Percentiles rank a stretch among this genome's conserved stretches.
Evolutionary conservation across 1,140 invertebrate species (phyloP).

Genomic region (Pseudomyrmex sp.): DNA sequence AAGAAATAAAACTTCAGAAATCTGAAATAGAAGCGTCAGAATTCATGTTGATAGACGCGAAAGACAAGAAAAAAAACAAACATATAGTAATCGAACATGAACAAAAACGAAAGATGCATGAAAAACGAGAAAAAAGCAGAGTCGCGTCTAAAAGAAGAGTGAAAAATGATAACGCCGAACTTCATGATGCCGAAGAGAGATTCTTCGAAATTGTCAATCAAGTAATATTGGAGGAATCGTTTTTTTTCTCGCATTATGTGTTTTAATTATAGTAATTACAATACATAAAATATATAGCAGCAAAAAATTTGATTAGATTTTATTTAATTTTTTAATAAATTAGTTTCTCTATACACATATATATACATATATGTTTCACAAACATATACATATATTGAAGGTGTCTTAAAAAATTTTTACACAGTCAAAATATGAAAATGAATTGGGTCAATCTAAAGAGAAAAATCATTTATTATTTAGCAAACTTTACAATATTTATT

Average conservation of each 20-base stretch:
- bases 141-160: slow-evolving; percentile 8
- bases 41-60: fast-evolving
- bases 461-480: no score
- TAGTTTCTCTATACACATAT: neutral
- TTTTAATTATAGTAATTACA: neutral
- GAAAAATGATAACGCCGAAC: slow-evolving; percentile 24
- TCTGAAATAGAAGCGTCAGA: neutral
- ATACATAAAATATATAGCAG: neutral
- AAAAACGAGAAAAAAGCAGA: slow-evolving; percentile 5
- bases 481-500: no score
- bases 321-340: neutral
- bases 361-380: no score
- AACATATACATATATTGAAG: no score
- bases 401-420: no score
- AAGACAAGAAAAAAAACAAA: neutral
- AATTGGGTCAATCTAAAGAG: no score
- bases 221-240: slow-evolving; percentile 42
- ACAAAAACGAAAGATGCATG: neutral
- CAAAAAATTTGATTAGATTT: neutral
- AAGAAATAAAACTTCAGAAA: slow-evolving; percentile 63
- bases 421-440: no score
- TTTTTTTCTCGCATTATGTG: neutral
- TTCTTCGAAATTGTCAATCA: slow-evolving; percentile 57
- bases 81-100: neutral
- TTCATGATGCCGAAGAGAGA: slow-evolving; percentile 40